phyloP scores from a whole-genome alignment of 2,888 invertebrate genomes.

The Drosophila niveifrons region DNA sequence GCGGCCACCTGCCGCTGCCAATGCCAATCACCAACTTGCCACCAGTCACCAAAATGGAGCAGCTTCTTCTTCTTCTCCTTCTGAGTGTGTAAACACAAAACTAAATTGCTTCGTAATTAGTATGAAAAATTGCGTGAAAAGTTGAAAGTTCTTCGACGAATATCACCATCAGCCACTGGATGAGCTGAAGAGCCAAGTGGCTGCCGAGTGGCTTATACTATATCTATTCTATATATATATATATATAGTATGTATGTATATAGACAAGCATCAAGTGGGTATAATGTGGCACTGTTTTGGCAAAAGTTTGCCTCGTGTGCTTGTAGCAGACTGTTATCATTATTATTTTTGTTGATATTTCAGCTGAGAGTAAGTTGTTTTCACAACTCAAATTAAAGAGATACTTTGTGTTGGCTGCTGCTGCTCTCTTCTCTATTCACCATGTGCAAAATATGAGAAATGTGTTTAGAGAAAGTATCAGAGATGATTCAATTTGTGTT shows the following conservation, averaged over 20 bases:
- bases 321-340: not conserved
- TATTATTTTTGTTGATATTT: not conserved
- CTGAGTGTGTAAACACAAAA: slow-evolving; percentile 73
- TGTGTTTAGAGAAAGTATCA: not conserved
- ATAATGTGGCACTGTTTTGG: slow-evolving; percentile 18
- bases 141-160: slow-evolving; percentile 41
- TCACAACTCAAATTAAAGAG: not conserved
- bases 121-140: slow-evolving; percentile 77
- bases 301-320: slow-evolving; percentile 9
- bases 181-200: slow-evolving; percentile 18
- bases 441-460: not conserved
- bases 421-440: too few species aligned
- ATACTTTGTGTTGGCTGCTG: slow-evolving; percentile 1
- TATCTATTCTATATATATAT: too few species aligned
- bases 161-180: slow-evolving; percentile 3
- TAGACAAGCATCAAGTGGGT: slow-evolving; percentile 9
- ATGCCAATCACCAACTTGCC: slow-evolving; percentile 77
- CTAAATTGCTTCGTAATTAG: slow-evolving; percentile 81
- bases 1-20: slow-evolving; percentile 79
- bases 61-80: not conserved
- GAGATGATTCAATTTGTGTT: not conserved
- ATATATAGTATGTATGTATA: not conserved
- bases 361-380: not conserved
- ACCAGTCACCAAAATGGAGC: slow-evolving; percentile 32
- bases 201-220: slow-evolving; percentile 5